Evolutionary conservation across 2,888 invertebrate species (phyloP).

Genomic region (Therioaphis trifolii): DNA sequence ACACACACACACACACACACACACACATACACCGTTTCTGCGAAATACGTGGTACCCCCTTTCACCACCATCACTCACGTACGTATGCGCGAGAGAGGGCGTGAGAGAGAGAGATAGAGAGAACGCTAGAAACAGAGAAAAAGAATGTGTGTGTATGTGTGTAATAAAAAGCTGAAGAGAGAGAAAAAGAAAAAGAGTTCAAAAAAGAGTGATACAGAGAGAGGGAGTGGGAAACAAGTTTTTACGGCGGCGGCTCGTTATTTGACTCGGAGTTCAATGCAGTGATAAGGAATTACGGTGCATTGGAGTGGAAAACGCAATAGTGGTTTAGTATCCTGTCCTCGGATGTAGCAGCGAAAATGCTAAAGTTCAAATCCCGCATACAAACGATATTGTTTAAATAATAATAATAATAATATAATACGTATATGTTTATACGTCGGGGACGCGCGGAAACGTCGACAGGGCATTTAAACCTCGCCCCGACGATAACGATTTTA

Average conservation of each 20-base stretch:
- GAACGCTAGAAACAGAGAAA: no score
- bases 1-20: no score
- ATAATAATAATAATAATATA: no score
- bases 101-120: not conserved
- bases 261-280: constrained; percentile 17
- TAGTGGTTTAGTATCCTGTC: not conserved
- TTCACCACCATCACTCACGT: no score
- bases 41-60: not conserved
- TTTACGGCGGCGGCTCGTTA: constrained; percentile 18
- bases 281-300: constrained; percentile 33
- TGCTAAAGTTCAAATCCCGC: constrained; percentile 8
- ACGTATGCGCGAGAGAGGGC: not conserved
- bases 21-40: not conserved
- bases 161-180: no score
- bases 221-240: constrained; percentile 27
- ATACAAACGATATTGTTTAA: not conserved
- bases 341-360: not conserved
- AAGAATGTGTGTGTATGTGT: no score
- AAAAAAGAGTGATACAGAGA: no score
- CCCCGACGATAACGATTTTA: not conserved
- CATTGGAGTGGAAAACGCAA: constrained; percentile 18
- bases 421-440: no score
- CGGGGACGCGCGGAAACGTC: no score
- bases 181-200: no score
- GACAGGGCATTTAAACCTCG: not conserved